These are phyloP conservation scores for Plecturocebus donacophilus DNA, from an alignment of 2,113 vertebrate genomes.

Conservation along the genomic window DNA sequence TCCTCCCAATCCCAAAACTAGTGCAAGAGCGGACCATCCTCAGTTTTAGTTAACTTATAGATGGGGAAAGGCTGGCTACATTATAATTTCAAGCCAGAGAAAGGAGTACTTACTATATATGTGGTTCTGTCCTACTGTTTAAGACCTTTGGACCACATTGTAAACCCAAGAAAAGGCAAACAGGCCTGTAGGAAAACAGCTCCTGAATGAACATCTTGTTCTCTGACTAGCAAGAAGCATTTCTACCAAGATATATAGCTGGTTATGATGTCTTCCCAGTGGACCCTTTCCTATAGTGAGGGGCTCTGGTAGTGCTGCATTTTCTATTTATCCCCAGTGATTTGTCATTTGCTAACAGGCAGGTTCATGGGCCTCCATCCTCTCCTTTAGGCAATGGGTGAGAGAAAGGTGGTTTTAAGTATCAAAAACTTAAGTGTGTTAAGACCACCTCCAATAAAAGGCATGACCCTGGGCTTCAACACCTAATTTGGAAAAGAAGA, in stretches of 20 bases:
- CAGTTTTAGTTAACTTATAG: conserved; percentile 1
- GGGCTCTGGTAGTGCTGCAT: not conserved
- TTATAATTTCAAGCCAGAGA: conserved; percentile 48
- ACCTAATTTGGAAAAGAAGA: conserved; percentile 44
- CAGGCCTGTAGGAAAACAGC: conserved; percentile 63
- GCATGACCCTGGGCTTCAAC: not conserved
- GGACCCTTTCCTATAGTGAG: conserved; percentile 40
- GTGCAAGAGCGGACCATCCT: not conserved
- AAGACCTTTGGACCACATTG: conserved; percentile 71
- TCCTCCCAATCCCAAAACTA: not conserved
- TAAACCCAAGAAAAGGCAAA: conserved; percentile 65
- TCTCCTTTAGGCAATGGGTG: conserved; percentile 8
- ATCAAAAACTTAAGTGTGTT: conserved; percentile 49
- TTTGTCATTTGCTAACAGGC: conserved; percentile 23
- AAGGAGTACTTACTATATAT: conserved; percentile 12
- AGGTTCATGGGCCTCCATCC: not conserved
- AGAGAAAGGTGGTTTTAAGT: conserved; percentile 5
- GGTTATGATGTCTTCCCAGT: conserved; percentile 27
- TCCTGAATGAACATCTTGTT: conserved; percentile 70
- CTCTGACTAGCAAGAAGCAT: conserved; percentile 45
- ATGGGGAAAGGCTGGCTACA: not conserved
- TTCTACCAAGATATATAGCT: conserved; percentile 53
- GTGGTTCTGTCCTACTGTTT: conserved; percentile 31
- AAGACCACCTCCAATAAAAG: not conserved
- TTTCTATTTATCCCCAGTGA: conserved; percentile 40